Conservation (phyloP, 2,797 vertebrate species). For the Manis pentadactyla region DNA sequence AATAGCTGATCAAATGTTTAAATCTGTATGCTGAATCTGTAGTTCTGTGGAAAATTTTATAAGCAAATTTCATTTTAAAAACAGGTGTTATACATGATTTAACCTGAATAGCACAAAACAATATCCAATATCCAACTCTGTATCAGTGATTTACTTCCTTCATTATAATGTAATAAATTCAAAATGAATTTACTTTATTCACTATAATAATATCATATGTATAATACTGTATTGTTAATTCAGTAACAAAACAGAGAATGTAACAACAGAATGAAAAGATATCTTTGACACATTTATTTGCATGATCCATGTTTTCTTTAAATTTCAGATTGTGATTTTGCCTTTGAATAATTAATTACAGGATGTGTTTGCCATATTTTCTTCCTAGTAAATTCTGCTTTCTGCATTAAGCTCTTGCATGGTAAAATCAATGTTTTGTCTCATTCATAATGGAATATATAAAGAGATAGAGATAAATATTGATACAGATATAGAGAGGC, state of each 20-base stretch:
- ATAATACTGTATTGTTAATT: background rate
- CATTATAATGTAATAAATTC: background rate
- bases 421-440: background rate
- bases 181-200: background rate
- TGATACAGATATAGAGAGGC: background rate
- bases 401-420: background rate
- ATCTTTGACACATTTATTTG: background rate
- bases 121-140: background rate
- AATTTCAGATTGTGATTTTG: background rate
- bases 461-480: background rate
- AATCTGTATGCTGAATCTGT: background rate
- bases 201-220: background rate
- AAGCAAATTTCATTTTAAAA: background rate
- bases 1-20: background rate
- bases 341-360: background rate
- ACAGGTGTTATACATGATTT: background rate
- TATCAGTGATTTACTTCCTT: background rate
- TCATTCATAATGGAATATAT: background rate
- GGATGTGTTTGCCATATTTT: background rate
- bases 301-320: background rate
- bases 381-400: background rate
- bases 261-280: background rate
- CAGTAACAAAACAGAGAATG: background rate
- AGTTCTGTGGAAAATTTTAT: background rate
- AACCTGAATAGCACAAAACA: background rate